phyloP scores from a whole-genome alignment of 2,888 invertebrate genomes.

The Tachina fera region DNA sequence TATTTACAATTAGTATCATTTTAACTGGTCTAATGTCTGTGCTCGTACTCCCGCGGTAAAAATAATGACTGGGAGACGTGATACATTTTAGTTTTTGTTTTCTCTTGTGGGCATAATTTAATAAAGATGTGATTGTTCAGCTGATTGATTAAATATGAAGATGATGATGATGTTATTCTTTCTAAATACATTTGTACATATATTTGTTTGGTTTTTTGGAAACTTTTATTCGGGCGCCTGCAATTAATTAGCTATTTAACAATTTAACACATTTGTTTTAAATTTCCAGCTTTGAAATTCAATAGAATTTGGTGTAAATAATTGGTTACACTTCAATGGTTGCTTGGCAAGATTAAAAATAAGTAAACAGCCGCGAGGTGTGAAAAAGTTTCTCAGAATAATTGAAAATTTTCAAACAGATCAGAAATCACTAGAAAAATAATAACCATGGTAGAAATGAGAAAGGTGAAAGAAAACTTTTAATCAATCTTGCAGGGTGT shows the following conservation, averaged over 20 bases:
- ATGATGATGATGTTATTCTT: background rate
- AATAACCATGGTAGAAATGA: background rate
- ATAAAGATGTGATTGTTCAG: constrained; percentile 40
- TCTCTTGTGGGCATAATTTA: constrained; percentile 19
- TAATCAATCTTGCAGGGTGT: no score
- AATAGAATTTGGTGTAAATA: background rate
- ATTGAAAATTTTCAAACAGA: constrained; percentile 13
- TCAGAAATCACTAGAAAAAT: background rate
- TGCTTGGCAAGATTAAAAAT: constrained; percentile 25
- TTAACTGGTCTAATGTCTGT: constrained; percentile 58
- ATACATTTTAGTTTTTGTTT: constrained; percentile 17
- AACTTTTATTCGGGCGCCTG: constrained; percentile 56
- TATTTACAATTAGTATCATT: constrained; percentile 55
- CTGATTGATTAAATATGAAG: background rate
- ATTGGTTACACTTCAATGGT: constrained; percentile 13
- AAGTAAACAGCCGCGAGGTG: constrained; percentile 23
- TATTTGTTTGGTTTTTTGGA: constrained; percentile 5
- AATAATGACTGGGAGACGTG: background rate
- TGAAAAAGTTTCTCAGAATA: constrained; percentile 9
- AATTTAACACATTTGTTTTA: constrained; percentile 33
- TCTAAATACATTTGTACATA: no score
- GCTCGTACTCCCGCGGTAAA: background rate
- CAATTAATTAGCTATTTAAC: constrained; percentile 65
- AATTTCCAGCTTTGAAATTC: background rate
- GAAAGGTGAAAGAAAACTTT: background rate